phyloP scores from a whole-genome alignment of 2,888 invertebrate genomes.

The Drosophila silvestris region DNA sequence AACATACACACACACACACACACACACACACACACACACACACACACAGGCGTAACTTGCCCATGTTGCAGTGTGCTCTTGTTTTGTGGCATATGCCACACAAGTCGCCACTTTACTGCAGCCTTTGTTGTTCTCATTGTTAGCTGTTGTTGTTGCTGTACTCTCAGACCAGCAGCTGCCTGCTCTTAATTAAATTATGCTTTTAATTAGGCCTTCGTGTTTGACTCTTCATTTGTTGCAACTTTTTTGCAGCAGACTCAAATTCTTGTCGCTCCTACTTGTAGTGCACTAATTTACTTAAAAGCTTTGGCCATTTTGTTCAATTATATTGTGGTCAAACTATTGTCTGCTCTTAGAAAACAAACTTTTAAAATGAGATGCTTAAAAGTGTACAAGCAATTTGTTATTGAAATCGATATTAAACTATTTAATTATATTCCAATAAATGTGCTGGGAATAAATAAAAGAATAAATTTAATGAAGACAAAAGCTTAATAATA shows the following conservation, averaged over 20 bases:
- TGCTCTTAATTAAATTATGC: conserved; percentile 77
- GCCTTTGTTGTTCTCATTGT: conserved; percentile 26
- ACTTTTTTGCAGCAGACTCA: conserved; percentile 26
- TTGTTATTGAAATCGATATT: background rate
- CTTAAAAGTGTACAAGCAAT: background rate
- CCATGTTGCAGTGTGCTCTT: conserved; percentile 53
- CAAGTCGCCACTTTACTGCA: conserved; percentile 41
- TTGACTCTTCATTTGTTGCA: conserved; percentile 53
- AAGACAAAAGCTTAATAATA: no score
- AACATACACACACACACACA: conserved; percentile 27
- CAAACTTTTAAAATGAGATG: background rate
- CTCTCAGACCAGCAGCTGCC: conserved; percentile 45
- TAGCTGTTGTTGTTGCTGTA: conserved; percentile 26
- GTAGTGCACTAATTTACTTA: conserved; percentile 39
- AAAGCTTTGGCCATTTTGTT: conserved; percentile 46
- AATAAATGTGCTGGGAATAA: background rate
- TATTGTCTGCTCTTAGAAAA: background rate
- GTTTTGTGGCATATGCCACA: conserved; percentile 72
- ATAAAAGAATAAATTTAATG: background rate
- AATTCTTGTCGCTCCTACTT: conserved; percentile 33
- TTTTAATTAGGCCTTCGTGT: conserved; percentile 73
- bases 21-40: conserved; percentile 11
- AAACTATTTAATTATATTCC: background rate
- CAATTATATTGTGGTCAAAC: conserved; percentile 25
- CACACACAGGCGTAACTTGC: conserved; percentile 26